Evolutionary conservation across 2,797 vertebrate genomes (phyloP).

Genomic region (Sebastes umbrosus): DNA sequence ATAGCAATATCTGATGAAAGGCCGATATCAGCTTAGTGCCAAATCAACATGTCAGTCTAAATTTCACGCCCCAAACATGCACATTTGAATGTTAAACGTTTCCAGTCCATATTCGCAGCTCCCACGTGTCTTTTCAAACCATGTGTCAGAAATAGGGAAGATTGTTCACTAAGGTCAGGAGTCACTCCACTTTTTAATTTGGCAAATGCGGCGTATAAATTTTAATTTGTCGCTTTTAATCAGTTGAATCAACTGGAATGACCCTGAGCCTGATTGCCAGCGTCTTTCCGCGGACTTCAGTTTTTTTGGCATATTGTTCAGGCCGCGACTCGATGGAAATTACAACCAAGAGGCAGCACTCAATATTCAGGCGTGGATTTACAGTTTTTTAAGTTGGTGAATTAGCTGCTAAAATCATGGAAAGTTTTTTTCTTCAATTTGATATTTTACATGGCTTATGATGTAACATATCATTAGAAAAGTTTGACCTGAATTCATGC

Average conservation of each 20-base stretch:
- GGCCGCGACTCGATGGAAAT: conserved; percentile 12
- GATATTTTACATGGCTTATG: not conserved
- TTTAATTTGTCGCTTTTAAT: conserved; percentile 70
- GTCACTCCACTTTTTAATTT: conserved; percentile 57
- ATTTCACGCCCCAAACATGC: not conserved
- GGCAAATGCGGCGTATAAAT: conserved; percentile 63
- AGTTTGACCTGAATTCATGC: not conserved
- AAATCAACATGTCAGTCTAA: conserved; percentile 9
- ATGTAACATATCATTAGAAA: not conserved
- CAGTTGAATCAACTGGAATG: conserved; percentile 68
- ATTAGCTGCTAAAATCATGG: not conserved
- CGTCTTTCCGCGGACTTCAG: conserved; percentile 22
- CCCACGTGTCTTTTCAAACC: not conserved
- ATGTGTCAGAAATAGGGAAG: conserved; percentile 20
- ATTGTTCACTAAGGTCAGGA: conserved; percentile 54
- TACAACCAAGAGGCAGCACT: not conserved
- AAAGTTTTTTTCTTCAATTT: not conserved
- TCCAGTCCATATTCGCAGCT: not conserved
- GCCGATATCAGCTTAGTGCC: not conserved
- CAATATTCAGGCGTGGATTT: not conserved
- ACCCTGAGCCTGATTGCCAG: conserved; percentile 56
- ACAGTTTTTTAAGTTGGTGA: not conserved
- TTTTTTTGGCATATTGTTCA: conserved; percentile 26
- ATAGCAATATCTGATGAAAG: not conserved
- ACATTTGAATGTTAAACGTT: conserved; percentile 4